A percentile compares a stretch with the other conserved stretches of the same genome.
These are phyloP conservation scores for Ceraclea dissimilis DNA, from an alignment of 2,888 invertebrate species.

Conservation along the genomic window DNA sequence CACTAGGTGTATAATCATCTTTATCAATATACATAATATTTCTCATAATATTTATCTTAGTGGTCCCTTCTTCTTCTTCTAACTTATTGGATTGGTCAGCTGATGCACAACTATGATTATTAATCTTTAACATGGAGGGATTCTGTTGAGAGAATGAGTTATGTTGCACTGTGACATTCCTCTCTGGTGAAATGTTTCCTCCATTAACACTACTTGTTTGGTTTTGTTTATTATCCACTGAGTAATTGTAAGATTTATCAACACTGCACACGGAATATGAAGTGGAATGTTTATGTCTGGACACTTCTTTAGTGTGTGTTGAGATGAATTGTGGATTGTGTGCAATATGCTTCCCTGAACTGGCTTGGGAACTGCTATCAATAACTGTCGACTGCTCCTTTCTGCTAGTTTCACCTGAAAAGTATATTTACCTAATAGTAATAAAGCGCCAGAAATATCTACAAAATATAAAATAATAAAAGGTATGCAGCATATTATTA, in stretches of 20 bases:
- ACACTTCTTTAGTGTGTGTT: slow-evolving; percentile 32
- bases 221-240: slow-evolving; percentile 5
- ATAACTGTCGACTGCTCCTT: background rate
- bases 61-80: slow-evolving; percentile 18
- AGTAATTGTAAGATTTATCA: slow-evolving; percentile 26
- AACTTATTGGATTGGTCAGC: slow-evolving; percentile 26
- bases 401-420: background rate
- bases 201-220: slow-evolving; percentile 33
- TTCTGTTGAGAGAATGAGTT: slow-evolving; percentile 8
- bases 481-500: slow-evolving; percentile 26
- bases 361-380: background rate
- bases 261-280: slow-evolving; percentile 33
- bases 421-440: too few relatives aligned
- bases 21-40: background rate
- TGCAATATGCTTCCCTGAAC: background rate
- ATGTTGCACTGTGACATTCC: slow-evolving; percentile 1
- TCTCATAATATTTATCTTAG: background rate
- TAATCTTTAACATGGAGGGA: slow-evolving; percentile 15
- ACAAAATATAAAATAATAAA: too few relatives aligned
- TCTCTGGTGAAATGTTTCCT: slow-evolving; percentile 24
- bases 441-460: too few relatives aligned
- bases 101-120: slow-evolving; percentile 18
- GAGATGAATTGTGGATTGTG: background rate
- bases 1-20: slow-evolving; percentile 26
- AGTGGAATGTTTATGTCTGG: slow-evolving; percentile 35